Percentiles rank a stretch among this genome's conserved stretches.
Evolutionary conservation across 2,888 invertebrate genomes (phyloP).

Genomic region (Pheosia gnoma): DNA sequence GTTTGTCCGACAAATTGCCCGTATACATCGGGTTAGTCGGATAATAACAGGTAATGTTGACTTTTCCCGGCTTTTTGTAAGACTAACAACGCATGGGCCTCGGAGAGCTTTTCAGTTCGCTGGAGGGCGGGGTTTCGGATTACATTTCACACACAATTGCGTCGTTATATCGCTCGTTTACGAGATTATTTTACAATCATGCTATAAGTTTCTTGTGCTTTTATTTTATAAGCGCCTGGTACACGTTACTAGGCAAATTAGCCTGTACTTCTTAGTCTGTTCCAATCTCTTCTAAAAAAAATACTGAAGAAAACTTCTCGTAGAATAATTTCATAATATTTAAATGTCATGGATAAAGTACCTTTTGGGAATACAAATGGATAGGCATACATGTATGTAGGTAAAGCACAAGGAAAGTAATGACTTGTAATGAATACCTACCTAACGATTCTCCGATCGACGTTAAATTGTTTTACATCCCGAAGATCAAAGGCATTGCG

Average conservation of each 20-base stretch:
- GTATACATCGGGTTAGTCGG: conserved; percentile 46
- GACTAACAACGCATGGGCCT: conserved; percentile 49
- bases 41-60: conserved; percentile 58
- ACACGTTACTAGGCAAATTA: not conserved
- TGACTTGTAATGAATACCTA: conserved; percentile 4
- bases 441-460: conserved; percentile 11
- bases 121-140: conserved; percentile 3
- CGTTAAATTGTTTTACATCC: conserved; percentile 16
- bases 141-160: conserved; percentile 1
- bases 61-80: conserved; percentile 58
- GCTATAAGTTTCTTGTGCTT: not conserved
- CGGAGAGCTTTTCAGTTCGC: conserved; percentile 3
- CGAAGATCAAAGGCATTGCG: conserved; percentile 18
- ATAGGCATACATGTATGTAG: not conserved
- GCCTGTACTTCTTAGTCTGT: too few species aligned
- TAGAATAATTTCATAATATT: too few species aligned
- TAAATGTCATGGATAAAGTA: too few species aligned
- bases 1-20: conserved; percentile 23
- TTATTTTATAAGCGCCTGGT: not conserved
- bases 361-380: not conserved
- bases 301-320: too few species aligned
- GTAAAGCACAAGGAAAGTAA: not conserved
- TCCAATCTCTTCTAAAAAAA: too few species aligned
- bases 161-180: conserved; percentile 1
- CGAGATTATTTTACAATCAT: not conserved